phyloP scores from a whole-genome alignment of 2,113 vertebrate species.

The Polypterus senegalus region DNA sequence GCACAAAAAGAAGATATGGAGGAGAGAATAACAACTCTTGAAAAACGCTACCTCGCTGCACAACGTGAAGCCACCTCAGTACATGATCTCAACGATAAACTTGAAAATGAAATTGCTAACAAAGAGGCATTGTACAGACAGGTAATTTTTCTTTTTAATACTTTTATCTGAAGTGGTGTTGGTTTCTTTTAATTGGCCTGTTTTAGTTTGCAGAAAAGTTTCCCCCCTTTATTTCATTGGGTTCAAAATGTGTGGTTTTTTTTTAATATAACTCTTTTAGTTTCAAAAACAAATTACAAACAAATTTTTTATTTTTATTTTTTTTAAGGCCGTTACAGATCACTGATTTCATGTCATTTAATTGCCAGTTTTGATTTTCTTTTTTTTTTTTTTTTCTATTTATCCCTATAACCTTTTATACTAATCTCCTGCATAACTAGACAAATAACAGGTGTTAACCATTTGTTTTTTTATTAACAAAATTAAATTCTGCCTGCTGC shows the following conservation, averaged over 20 bases:
- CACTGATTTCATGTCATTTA: too few relatives aligned
- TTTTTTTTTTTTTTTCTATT: too few relatives aligned
- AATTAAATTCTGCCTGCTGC: too few relatives aligned
- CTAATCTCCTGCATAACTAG: too few relatives aligned
- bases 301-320: too few relatives aligned
- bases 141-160: slow-evolving; percentile 36
- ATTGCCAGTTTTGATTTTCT: too few relatives aligned
- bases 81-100: slow-evolving; percentile 92
- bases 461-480: too few relatives aligned
- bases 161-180: not conserved
- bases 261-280: too few relatives aligned
- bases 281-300: too few relatives aligned
- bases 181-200: not conserved
- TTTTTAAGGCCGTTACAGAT: too few relatives aligned
- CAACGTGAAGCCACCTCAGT: slow-evolving; percentile 93
- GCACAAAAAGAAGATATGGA: slow-evolving; percentile 98
- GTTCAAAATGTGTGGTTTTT: not conserved
- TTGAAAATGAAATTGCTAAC: slow-evolving; percentile 94
- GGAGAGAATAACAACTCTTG: slow-evolving; percentile 93
- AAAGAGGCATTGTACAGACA: slow-evolving; percentile 85
- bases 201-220: not conserved
- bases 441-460: too few relatives aligned
- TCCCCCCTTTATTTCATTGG: not conserved
- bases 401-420: too few relatives aligned
- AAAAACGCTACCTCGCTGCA: slow-evolving; percentile 93